These are phyloP conservation scores for Alectura lathami DNA, from an alignment of 2,113 vertebrate genomes.

Conservation along the genomic window DNA sequence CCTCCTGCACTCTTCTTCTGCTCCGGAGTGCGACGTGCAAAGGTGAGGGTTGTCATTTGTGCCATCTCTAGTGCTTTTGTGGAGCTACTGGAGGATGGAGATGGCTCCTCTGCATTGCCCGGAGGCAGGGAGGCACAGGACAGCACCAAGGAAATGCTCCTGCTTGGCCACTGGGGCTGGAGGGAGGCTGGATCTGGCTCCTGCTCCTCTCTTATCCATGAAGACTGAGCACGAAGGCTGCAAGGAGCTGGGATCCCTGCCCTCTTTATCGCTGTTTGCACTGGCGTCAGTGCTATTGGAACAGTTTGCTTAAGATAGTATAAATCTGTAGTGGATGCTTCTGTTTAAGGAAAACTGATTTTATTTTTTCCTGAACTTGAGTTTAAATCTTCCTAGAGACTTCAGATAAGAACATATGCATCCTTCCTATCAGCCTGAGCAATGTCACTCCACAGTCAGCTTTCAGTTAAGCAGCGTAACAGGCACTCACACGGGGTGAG, in stretches of 20 bases:
- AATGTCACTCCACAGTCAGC: constrained; percentile 13
- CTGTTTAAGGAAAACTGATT: constrained; percentile 10
- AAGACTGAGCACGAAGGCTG: neutral
- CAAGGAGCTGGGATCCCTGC: neutral
- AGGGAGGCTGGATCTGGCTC: neutral
- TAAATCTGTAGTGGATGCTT: neutral
- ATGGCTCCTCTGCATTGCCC: neutral
- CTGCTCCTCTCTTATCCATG: neutral
- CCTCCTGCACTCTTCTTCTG: neutral
- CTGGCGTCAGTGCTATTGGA: neutral
- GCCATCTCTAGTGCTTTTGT: constrained; percentile 3
- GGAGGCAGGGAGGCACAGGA: neutral
- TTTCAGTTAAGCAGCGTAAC: neutral
- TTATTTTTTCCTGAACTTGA: constrained; percentile 15
- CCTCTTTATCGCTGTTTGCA: constrained; percentile 1
- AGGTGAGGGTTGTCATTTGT: neutral
- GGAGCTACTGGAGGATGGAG: neutral
- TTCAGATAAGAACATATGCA: neutral
- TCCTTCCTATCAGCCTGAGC: neutral
- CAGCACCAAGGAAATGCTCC: neutral
- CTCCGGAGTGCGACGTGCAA: accelerated
- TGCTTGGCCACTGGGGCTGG: neutral
- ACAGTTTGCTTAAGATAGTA: constrained; percentile 26
- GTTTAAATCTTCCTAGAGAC: constrained; percentile 26
- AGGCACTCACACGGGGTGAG: neutral